Percentiles rank a stretch among this genome's conserved stretches.
These are phyloP conservation scores for Gambelia wislizenii DNA, from an alignment of 2,797 vertebrate genomes.

Conservation along the genomic window DNA sequence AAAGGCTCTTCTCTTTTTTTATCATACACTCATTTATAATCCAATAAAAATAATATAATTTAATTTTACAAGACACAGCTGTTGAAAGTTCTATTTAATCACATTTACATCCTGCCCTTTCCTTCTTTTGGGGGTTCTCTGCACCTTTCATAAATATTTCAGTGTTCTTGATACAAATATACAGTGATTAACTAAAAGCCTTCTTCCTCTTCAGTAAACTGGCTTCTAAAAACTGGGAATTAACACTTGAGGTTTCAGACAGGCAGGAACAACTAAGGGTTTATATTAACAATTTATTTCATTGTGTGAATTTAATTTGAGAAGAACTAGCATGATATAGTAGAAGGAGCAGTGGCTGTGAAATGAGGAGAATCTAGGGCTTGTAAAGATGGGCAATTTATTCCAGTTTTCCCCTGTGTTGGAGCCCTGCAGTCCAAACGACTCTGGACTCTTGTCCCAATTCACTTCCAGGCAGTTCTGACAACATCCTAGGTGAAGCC, in stretches of 20 bases:
- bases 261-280: neutral
- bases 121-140: slow-evolving; percentile 1
- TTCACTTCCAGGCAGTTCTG: too few species aligned
- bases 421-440: too few species aligned
- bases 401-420: too few species aligned
- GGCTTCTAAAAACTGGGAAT: slow-evolving; percentile 27
- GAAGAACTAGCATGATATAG: neutral
- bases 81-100: slow-evolving; percentile 16
- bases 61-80: neutral
- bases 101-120: slow-evolving; percentile 10
- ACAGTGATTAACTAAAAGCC: slow-evolving; percentile 24
- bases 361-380: neutral
- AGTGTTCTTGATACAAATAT: slow-evolving; percentile 21
- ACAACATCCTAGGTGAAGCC: too few species aligned
- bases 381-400: too few species aligned
- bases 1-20: neutral
- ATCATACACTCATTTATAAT: slow-evolving; percentile 25
- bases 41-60: slow-evolving; percentile 11
- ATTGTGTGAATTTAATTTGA: slow-evolving; percentile 2
- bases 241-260: slow-evolving; percentile 12
- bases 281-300: slow-evolving; percentile 17
- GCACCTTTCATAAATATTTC: slow-evolving; percentile 28
- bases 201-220: neutral
- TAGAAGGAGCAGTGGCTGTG: neutral
- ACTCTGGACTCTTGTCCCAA: too few species aligned